Evolutionary conservation across 2,888 invertebrate species (phyloP), one percentile per base, ranked within the genome.

Genomic region (Orchesella flavescens): DNA sequence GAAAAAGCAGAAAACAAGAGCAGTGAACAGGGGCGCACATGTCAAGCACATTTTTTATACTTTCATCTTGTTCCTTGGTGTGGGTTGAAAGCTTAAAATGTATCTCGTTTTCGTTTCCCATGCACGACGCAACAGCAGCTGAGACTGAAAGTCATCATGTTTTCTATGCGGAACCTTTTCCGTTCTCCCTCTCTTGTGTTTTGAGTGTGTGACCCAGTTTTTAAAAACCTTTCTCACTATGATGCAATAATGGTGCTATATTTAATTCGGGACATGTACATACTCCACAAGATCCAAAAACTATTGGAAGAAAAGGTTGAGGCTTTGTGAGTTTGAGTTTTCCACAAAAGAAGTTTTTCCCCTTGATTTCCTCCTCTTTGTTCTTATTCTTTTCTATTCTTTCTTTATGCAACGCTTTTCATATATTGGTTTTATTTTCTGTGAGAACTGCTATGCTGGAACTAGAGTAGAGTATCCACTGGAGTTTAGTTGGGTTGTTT

Each of bases 1-100:
- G 61, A 49, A 19, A 43, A 55, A 71, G 34, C 55, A 68, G 59
- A n/a, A n/a, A n/a, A n/a, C n/a, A n/a, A n/a, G n/a, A n/a, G n/a
- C n/a, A n/a, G n/a, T n/a, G n/a, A 69, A 68, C 59, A 68, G 61
- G 69, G 69, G 19, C 77, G 69, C 77, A 77, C 77, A 77, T 72
- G 72, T 43, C 12, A 49, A 7, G 44, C 44, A 44, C 44, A 44
- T 44, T 7, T 44, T 44, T 12, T n/a, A 9, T 5, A 23, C 13
- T 21, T 49, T 61, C 46, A 43, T 46, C 44, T 17, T 44, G 46
- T 65, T 63, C 61, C 10, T 53, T 43, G 55, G 76, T 68, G 77
- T 77, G 77, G 77, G 68, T 34, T 77, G 77, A 77, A 68, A 75
- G 55, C 34, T 55, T 65, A 75, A 73, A 72, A 21, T 46, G 61